Conservation (phyloP, 2,888 invertebrate species). For the Escarpia spicata region DNA sequence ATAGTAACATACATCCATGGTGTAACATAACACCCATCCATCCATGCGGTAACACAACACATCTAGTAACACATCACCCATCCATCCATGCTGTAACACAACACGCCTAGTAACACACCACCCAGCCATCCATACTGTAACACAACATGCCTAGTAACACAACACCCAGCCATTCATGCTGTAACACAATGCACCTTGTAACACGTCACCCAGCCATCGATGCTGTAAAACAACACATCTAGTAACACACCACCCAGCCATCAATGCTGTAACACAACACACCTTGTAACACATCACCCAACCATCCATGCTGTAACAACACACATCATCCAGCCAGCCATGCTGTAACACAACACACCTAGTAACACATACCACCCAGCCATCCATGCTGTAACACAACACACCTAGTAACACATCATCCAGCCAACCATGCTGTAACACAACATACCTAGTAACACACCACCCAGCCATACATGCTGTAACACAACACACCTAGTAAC, state of each 20-base stretch:
- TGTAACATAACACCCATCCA: not conserved
- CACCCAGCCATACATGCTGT: slow-evolving; percentile 70
- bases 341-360: slow-evolving; percentile 46
- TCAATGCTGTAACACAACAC: not conserved
- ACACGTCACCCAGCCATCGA: not conserved
- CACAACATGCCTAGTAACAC: not conserved
- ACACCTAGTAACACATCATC: too few relatives aligned
- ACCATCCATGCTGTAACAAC: slow-evolving; percentile 76
- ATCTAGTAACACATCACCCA: not conserved
- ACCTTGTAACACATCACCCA: slow-evolving; percentile 80
- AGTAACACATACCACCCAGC: not conserved
- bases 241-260: not conserved
- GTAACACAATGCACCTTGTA: not conserved
- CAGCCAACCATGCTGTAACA: too few relatives aligned
- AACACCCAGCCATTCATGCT: not conserved
- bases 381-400: not conserved
- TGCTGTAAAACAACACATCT: not conserved
- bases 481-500: not conserved
- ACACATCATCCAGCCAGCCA: slow-evolving; percentile 74
- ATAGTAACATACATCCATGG: not conserved
- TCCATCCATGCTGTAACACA: not conserved
- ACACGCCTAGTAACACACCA: not conserved
- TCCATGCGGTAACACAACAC: not conserved
- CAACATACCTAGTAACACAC: slow-evolving; percentile 66
- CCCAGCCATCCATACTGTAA: not conserved